These are phyloP conservation scores for Opisthocomus hoazin DNA, from an alignment of 2,113 vertebrate species.

Conservation along the genomic window DNA sequence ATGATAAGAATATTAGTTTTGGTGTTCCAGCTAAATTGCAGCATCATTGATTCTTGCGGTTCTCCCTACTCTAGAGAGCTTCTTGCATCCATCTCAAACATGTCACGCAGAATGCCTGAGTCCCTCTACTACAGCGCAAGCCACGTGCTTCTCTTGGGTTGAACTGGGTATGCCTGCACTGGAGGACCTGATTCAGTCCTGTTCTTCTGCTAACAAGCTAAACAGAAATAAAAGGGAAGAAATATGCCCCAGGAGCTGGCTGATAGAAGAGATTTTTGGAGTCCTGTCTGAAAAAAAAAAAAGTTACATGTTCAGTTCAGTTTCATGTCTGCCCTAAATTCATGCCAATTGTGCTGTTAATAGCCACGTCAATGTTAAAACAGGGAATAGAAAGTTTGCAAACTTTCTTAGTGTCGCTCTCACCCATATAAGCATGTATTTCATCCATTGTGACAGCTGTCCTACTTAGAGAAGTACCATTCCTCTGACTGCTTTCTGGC, in stretches of 20 bases:
- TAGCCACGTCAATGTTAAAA: neutral
- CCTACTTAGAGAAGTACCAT: neutral
- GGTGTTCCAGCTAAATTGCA: neutral
- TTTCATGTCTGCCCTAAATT: neutral
- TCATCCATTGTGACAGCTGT: neutral
- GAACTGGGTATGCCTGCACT: neutral
- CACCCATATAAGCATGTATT: neutral
- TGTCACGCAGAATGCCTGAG: neutral
- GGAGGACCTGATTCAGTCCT: neutral
- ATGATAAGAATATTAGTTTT: neutral
- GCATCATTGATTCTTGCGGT: neutral
- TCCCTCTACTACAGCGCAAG: neutral
- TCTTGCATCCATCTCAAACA: neutral
- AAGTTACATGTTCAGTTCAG: neutral
- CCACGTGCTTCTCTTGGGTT: neutral
- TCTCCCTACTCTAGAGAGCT: neutral
- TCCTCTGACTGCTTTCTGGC: neutral
- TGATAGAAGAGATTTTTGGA: neutral
- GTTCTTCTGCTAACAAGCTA: neutral
- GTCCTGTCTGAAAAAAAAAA: neutral
- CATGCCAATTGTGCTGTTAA: neutral
- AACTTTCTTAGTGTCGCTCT: neutral
- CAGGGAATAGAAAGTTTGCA: neutral
- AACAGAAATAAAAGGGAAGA: neutral
- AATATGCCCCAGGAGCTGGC: neutral